phyloP scores from a whole-genome alignment of 2,113 vertebrate species.

The Turnix velox region DNA sequence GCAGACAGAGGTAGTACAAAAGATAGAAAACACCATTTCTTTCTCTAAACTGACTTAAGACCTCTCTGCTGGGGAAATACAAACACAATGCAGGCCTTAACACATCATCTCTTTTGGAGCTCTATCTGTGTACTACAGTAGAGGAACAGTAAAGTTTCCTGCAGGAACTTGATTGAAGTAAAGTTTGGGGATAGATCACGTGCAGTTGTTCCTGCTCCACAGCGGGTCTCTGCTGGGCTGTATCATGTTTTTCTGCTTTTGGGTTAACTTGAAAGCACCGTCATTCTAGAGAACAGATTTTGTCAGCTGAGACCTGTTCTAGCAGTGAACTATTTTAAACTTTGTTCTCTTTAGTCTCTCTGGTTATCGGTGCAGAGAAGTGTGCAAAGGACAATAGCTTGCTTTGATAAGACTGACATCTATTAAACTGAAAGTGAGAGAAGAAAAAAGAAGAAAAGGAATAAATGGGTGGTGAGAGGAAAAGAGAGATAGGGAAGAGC shows the following conservation, averaged over 20 bases:
- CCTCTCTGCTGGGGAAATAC: not conserved
- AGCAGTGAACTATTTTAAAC: not conserved
- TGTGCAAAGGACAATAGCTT: not conserved
- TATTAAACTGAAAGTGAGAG: not conserved
- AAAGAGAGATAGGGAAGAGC: not conserved
- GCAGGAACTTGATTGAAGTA: not conserved
- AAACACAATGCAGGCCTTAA: not conserved
- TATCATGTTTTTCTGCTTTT: not conserved
- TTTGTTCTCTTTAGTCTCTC: not conserved
- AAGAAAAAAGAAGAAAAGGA: not conserved
- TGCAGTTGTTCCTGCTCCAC: not conserved
- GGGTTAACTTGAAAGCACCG: not conserved
- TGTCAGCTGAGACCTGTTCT: not conserved
- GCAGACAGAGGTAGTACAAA: not conserved
- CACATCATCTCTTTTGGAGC: not conserved
- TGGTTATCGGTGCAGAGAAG: not conserved
- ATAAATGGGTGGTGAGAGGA: not conserved
- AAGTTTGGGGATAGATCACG: not conserved
- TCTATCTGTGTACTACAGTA: not conserved
- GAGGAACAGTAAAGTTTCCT: not conserved
- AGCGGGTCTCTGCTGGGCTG: not conserved
- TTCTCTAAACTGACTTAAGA: not conserved
- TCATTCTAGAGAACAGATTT: not conserved
- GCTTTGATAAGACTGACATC: not conserved
- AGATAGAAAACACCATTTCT: not conserved